phyloP scores from a whole-genome alignment of 2,888 invertebrate genomes.

The Troglohyphantes excavatus region DNA sequence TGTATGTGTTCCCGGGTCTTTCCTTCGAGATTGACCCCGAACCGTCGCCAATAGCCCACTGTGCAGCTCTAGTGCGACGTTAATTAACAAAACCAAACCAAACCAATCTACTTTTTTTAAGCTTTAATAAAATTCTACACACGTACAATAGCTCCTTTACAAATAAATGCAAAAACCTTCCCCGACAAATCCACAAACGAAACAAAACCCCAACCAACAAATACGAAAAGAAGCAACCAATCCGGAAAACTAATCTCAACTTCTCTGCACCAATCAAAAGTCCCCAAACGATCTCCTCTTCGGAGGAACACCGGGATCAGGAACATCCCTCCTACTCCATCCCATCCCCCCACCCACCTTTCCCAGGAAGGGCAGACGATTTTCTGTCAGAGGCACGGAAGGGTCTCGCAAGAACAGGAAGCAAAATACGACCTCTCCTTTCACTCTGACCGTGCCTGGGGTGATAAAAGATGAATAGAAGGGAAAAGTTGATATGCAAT shows the following conservation, averaged over 20 bases:
- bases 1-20: too few relatives aligned
- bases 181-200: neutral
- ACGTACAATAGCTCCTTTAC: too few relatives aligned
- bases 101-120: too few relatives aligned
- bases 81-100: too few relatives aligned
- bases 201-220: neutral
- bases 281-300: neutral
- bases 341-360: neutral
- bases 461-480: neutral
- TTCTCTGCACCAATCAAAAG: neutral
- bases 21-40: too few relatives aligned
- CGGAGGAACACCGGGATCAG: too few relatives aligned
- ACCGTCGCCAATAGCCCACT: too few relatives aligned
- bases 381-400: slow-evolving; percentile 2
- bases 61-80: too few relatives aligned
- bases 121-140: too few relatives aligned
- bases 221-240: too few relatives aligned
- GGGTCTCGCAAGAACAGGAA: neutral
- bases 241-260: neutral
- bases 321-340: neutral
- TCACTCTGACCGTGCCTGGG: neutral
- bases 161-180: neutral
- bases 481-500: neutral
- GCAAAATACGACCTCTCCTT: neutral
- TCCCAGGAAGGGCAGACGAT: neutral